phyloP scores from a whole-genome alignment of 1,140 invertebrate species.

The Pseudobourletiella spinata region DNA sequence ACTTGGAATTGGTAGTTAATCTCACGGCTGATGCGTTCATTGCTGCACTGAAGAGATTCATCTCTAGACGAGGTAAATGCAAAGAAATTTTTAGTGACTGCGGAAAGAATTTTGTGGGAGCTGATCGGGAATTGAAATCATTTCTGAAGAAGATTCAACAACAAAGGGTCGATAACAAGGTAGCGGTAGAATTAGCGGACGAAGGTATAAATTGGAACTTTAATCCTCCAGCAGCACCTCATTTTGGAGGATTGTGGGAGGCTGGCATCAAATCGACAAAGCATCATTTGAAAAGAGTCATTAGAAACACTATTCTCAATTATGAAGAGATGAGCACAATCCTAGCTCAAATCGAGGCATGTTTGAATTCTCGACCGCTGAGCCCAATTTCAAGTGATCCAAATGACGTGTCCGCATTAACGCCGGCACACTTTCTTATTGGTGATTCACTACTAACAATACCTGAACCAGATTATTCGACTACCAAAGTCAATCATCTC shows the following conservation, averaged over 20 bases:
- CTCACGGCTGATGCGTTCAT: slow-evolving; percentile 24
- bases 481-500: not conserved
- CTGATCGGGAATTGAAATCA: slow-evolving; percentile 28
- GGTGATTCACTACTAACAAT: slow-evolving; percentile 2
- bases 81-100: slow-evolving; percentile 38
- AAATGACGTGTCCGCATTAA: slow-evolving; percentile 36
- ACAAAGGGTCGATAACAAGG: not conserved
- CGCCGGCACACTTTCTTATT: slow-evolving; percentile 30
- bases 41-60: slow-evolving; percentile 22
- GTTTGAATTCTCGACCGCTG: slow-evolving; percentile 37
- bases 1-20: slow-evolving; percentile 23
- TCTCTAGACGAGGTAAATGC: slow-evolving; percentile 18
- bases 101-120: slow-evolving; percentile 39
- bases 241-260: slow-evolving; percentile 40
- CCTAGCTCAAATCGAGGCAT: slow-evolving; percentile 34
- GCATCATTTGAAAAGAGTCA: slow-evolving; percentile 28
- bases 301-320: not conserved
- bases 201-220: slow-evolving; percentile 36
- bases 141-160: not conserved
- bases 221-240: slow-evolving; percentile 38
- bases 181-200: not conserved
- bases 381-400: slow-evolving; percentile 34
- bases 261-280: slow-evolving; percentile 39
- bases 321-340: slow-evolving; percentile 37
- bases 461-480: not conserved